Evolutionary conservation across 2,888 invertebrate genomes (phyloP), one percentile per base, ranked within the genome.

Genomic region (Frankliniella fusca): DNA sequence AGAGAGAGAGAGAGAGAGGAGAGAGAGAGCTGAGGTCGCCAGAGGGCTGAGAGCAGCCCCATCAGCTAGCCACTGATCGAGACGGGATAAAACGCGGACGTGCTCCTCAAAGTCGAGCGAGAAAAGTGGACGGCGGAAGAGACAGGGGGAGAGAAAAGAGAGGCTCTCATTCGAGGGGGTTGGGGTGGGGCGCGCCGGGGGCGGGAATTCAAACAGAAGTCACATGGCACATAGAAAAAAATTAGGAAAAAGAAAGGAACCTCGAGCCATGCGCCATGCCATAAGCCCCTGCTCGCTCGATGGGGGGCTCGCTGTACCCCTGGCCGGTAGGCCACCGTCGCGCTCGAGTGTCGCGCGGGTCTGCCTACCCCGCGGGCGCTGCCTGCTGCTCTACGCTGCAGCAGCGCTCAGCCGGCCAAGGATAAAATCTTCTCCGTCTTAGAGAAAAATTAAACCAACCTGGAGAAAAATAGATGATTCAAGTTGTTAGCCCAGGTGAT

Each of bases 1-100:
- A 61, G 61, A 61, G 61, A 61, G 61, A 61, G 54, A 61, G 61
- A 61, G 61, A 61, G 61, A 61, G 61, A 61, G 61, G 54, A 54
- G 54, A 54, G 12, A 0, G 11, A 18, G 61, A n/a, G 38, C 38
- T 38, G 38, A 5, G 38, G 38, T 38, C 38, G 38, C 38, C 38
- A 38, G 38, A 38, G 38, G 38, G 38, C 38, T 12, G 54, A 54
- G 18, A 20, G 54, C 54, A 54, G 54, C 54, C 54, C 15, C 54
- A 54, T 5, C 10, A 20, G 54, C 15, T 20, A 54, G 54, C 18
- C 20, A 20, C 54, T 20, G 54, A 54, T 54, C 54, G 54, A 54
- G 18, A 20, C 15, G 54, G 20, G 54, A 54, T 54, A 54, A 54
- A 54, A 54, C 10, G 54, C 54, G 54, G 20, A 54, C 54, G 54